Evolutionary conservation across 2,888 invertebrate genomes (phyloP), one percentile per base, ranked within the genome.

Genomic region (Aelia acuminata): DNA sequence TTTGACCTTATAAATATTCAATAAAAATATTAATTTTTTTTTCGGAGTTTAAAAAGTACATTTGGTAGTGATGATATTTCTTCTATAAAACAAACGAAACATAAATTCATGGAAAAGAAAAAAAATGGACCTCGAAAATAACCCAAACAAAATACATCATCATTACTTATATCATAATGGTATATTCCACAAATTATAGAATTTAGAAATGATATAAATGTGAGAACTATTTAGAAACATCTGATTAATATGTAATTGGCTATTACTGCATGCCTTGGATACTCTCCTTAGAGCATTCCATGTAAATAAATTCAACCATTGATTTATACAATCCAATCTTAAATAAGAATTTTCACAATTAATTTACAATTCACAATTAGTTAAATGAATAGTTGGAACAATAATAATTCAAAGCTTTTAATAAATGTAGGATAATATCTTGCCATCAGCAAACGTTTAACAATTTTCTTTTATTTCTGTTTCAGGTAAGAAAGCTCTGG

Each of bases 401-500:
- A 63, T 31, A 31, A 35, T 70, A 35, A 70, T 70, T 57, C 18
- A 70, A 18, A 70, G 15, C 10, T 35, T 35, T 70, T 70, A 31
- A 70, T 35, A 70, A 8, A 70, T 70, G 3, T 70, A 70, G 31
- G 35, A 70, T 70, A 70, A 70, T 35, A 26, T 10, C 31, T 70
- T 18, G 8, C 63, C 15, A 70, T 35, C 18, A 70, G 18, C 63
- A n/a, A 43, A 80, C 22, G 43, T 80, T 39, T 80, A n/a, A 43
- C n/a, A 43, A 35, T n/a, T 22, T 80, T 43, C 5, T 80, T 75
- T 43, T 75, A 22, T 75, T 75, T 80, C 43, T 80, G 80, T 80
- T 80, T 47, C 80, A 80, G 80, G 80, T 80, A 80, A 80, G 80
- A 43, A 80, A 80, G 43, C n/a, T 80, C 22, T 13, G 8, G n/a